These are phyloP conservation scores for Sorex maritimensis DNA, from an alignment of 2,797 vertebrate species.

Conservation along the genomic window DNA sequence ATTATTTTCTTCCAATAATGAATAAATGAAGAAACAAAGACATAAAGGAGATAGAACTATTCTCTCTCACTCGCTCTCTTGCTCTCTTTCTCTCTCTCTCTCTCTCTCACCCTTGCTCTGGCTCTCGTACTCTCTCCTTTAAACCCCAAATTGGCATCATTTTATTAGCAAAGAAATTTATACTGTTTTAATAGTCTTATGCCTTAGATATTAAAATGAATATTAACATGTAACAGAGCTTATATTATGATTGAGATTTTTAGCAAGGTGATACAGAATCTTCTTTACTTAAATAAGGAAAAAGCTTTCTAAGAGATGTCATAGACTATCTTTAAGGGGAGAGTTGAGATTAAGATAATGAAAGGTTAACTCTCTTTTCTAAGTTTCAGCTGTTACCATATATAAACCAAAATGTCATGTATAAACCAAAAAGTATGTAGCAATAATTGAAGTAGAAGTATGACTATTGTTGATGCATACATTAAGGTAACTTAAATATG, in stretches of 20 bases:
- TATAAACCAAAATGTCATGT: background rate
- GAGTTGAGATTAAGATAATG: background rate
- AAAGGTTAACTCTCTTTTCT: background rate
- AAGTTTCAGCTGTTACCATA: background rate
- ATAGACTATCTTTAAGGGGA: background rate
- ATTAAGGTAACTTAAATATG: background rate
- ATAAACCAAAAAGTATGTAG: background rate
- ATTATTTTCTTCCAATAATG: conserved; percentile 3
- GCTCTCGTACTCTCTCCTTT: too few species aligned
- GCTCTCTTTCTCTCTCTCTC: too few species aligned
- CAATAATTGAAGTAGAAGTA: background rate
- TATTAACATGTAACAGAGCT: background rate
- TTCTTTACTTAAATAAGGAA: background rate
- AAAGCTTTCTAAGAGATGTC: too few species aligned
- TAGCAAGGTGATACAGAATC: background rate
- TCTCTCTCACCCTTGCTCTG: too few species aligned
- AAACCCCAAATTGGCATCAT: background rate
- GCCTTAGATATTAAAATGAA: too few species aligned
- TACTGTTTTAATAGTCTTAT: background rate
- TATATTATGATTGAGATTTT: background rate
- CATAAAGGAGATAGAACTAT: background rate
- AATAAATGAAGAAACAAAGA: background rate
- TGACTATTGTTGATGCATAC: background rate
- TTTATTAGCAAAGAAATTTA: conserved; percentile 17
- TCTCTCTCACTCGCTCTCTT: background rate